These are phyloP conservation scores for Sussaba pulchella DNA, from an alignment of 2,888 invertebrate species.

Conservation along the genomic window DNA sequence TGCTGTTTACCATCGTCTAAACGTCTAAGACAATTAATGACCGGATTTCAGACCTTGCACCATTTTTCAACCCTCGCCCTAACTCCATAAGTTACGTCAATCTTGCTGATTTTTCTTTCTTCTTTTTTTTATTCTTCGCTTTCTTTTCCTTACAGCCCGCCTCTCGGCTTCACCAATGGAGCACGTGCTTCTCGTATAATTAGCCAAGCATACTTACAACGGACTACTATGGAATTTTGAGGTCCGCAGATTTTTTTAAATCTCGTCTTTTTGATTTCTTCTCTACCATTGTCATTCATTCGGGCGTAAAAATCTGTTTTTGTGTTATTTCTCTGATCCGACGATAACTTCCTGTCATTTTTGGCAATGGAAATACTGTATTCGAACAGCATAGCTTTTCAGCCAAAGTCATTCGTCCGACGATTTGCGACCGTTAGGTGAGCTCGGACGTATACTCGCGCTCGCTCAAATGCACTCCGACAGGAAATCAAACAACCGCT, in stretches of 20 bases:
- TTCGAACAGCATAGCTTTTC: conserved; percentile 22
- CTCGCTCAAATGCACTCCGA: conserved; percentile 60
- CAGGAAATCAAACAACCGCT: conserved; percentile 68
- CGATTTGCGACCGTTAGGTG: conserved; percentile 40
- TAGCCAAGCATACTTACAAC: background rate
- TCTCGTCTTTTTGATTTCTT: background rate
- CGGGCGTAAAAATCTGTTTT: conserved; percentile 15
- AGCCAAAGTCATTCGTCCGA: conserved; percentile 40
- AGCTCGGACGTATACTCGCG: conserved; percentile 28
- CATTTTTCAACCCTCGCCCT: conserved; percentile 35
- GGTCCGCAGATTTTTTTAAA: conserved; percentile 12
- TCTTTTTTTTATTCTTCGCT: background rate
- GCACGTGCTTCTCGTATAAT: conserved; percentile 13
- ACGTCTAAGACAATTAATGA: conserved; percentile 81
- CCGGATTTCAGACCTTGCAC: conserved; percentile 68
- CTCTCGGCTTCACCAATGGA: background rate
- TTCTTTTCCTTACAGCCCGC: too few species aligned
- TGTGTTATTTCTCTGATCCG: conserved; percentile 5
- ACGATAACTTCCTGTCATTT: conserved; percentile 13
- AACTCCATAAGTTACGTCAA: conserved; percentile 23
- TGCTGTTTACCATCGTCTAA: conserved; percentile 79
- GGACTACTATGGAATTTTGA: background rate
- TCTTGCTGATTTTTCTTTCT: conserved; percentile 5
- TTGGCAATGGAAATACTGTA: conserved; percentile 8
- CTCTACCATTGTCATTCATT: background rate